Conservation (phyloP, 2,113 vertebrate genomes). For the Nothoprocta perdicaria region DNA sequence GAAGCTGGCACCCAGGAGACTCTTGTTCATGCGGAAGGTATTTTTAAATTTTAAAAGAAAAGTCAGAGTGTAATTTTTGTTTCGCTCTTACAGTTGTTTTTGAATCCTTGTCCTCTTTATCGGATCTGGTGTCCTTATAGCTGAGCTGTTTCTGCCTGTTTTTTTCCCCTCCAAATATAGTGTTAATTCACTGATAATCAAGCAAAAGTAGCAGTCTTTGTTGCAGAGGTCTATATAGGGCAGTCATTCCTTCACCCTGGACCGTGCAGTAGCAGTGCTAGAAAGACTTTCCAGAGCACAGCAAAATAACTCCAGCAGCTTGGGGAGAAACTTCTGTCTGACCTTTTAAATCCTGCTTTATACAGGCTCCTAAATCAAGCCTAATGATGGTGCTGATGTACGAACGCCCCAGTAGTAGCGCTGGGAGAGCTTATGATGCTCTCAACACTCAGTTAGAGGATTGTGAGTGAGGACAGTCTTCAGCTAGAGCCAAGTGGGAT, state of each 20-base stretch:
- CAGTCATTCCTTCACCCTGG: not conserved
- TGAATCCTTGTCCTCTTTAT: not conserved
- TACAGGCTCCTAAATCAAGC: not conserved
- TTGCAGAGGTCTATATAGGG: not conserved
- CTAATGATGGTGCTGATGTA: not conserved
- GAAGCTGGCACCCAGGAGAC: constrained; percentile 59
- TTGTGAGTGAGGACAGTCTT: not conserved
- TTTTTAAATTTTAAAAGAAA: constrained; percentile 70
- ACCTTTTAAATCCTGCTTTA: not conserved
- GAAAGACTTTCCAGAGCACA: not conserved
- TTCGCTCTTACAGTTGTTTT: constrained; percentile 27
- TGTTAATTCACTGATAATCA: constrained; percentile 1
- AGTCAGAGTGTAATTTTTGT: constrained; percentile 39
- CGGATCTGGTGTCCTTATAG: not conserved
- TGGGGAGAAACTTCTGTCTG: not conserved
- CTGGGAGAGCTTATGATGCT: not conserved
- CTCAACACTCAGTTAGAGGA: not conserved
- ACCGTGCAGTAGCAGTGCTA: not conserved
- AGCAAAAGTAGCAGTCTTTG: not conserved
- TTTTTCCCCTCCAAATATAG: not conserved
- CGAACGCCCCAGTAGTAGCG: not conserved
- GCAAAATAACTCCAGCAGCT: not conserved
- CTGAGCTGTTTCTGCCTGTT: not conserved
- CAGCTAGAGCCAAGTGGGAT: not conserved
- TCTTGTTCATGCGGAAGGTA: constrained; percentile 55